Base-by-base conservation (phyloP, 2,113 vertebrate genomes). In the Passer montanus region DNA sequence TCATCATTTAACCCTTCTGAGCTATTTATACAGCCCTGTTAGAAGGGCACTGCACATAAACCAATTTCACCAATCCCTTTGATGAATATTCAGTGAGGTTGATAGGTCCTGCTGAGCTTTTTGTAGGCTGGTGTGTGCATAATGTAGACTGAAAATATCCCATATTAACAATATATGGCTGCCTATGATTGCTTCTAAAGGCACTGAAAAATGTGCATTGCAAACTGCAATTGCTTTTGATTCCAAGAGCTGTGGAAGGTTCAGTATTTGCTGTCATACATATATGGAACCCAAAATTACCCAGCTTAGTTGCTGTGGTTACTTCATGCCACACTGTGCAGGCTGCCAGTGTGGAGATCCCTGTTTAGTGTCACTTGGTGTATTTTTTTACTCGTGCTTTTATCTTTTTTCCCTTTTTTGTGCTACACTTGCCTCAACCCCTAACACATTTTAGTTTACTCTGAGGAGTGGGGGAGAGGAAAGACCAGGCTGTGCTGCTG, bases 1-100 rank as follows among this genome's bases (percentile, higher is more conserved):
- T 73, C 10, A 11, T n/a, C 77, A 15, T 64, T 85, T 87, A 93
- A 84, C 70, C 78, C 47, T 79, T 73, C 81, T 47, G 52, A 91
- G 44, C 84, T 90, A 16, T 83, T 94, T 60, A 35, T 68, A 10
- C 68, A 81, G 52, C 87, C 67, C 81, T 35, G 49, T 19, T 66
- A 41, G 49, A 24, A 87, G 68, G 72, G 43, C 50, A 5, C 55
- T 56, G 10, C 37, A 27, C 35, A 20, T 43, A 68, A 83, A 84
- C 35, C 49, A 16, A 15, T 83, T 68, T 43, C 87, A 37, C 35
- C 64, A 26, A 10, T 46, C 74, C 66, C 68, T 56, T 22, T 56
- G n/a, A 64, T 67, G 83, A 91, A 49, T 62, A 33, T 75, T 76
- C 50, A 43, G 2, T 67, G 78, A 24, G 77, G 63, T 49, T 62